Base-by-base conservation (phyloP, 2,113 vertebrate genomes). In the Semnopithecus entellus region DNA sequence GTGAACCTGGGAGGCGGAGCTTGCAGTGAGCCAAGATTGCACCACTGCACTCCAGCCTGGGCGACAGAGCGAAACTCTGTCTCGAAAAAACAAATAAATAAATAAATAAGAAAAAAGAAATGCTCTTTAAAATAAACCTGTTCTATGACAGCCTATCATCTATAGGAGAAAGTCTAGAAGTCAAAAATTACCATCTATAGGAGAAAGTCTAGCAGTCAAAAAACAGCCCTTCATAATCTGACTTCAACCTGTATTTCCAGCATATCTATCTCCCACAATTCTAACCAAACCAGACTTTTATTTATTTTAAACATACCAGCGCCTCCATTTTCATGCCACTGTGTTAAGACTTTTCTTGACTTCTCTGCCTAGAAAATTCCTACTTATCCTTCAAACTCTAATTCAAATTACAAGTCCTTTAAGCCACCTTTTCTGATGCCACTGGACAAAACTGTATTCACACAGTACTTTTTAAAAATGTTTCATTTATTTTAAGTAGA, bases 311-410 rank as follows among this genome's bases (percentile, higher is more conserved):
- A 82, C 83, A 86, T 5, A 18, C 11, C 38, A 82, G 27, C 61
- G 55, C 66, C 20, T 79, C 5, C 32, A 55, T 61, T 72, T 90
- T 80, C 81, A 82, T 12, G 38, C 16, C 32, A 66, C 55, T 43
- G 7, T 59, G 18, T 59, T 52, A 88, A 73, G 79, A 25, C 52
- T 79, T 90, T 64, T 88, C 30, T 59, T 91, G 55, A 88, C 66
- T 95, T 75, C 70, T 75, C 88, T 52, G n/a, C 73, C 84, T 85
- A 91, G n/a, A 92, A 78, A 88, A 93, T 55, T 90, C 76, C 91
- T 70, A 68, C 14, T 45, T n/a, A 64, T 25, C 25, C 68, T 94
- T 88, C 81, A 94, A 92, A 90, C 87, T 79, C 81, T 48, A 84
- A 57, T 82, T 88, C 90, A 43, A 22, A 32, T 25, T 55, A 76